These are phyloP conservation scores for Tenthredo scrophulariae DNA, from an alignment of 2,888 invertebrate genomes.

Conservation along the genomic window DNA sequence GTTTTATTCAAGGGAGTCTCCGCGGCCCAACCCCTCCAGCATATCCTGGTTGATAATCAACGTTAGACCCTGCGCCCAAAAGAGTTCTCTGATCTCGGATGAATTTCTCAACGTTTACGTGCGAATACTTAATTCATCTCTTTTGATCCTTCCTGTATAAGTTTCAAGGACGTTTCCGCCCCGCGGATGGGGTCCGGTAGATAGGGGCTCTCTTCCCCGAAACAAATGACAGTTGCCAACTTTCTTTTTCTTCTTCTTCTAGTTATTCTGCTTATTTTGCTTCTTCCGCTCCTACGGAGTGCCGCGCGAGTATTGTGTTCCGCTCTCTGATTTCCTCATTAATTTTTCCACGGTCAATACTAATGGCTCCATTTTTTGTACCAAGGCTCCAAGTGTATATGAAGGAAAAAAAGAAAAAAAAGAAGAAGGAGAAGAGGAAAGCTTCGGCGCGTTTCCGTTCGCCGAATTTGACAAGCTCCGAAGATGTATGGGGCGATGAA, in stretches of 20 bases:
- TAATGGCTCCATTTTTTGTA: slow-evolving; percentile 59
- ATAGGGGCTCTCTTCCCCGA: slow-evolving; percentile 48
- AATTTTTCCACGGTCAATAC: slow-evolving; percentile 66
- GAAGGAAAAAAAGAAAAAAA: background rate
- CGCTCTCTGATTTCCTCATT: slow-evolving; percentile 74
- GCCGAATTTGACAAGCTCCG: background rate
- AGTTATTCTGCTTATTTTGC: background rate
- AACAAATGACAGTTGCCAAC: slow-evolving; percentile 58
- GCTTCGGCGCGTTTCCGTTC: background rate
- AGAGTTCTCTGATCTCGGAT: slow-evolving; percentile 3
- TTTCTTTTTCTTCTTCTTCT: slow-evolving; percentile 51
- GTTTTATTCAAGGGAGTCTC: background rate
- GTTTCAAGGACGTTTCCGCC: background rate
- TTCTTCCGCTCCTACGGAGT: background rate
- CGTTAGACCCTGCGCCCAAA: background rate
- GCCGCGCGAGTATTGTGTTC: slow-evolving; percentile 60
- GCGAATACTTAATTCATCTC: slow-evolving; percentile 11
- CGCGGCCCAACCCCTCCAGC: background rate
- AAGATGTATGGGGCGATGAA: background rate
- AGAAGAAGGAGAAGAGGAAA: background rate
- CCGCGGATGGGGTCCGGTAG: background rate
- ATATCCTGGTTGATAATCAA: slow-evolving; percentile 9
- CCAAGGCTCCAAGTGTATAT: background rate
- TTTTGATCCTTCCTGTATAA: slow-evolving; percentile 34
- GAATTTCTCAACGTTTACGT: background rate